Conservation (phyloP, 2,797 vertebrate species). For the Rousettus madagascariensis region DNA sequence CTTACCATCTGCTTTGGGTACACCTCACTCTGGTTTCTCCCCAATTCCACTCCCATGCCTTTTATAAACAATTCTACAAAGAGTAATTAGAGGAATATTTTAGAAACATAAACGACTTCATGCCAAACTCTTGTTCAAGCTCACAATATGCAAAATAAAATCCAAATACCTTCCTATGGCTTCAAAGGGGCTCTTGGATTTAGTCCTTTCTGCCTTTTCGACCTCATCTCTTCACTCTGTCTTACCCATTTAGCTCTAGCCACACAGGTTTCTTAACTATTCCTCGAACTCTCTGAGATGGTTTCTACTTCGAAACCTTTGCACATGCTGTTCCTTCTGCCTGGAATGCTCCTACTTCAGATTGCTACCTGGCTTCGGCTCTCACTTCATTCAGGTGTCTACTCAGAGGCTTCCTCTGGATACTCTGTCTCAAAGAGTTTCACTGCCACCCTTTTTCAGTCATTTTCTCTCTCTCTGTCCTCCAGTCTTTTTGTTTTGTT, state of each 20-base stretch:
- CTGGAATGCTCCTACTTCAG: not conserved
- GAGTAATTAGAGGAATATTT: conserved; percentile 28
- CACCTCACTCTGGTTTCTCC: not conserved
- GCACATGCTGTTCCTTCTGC: not conserved
- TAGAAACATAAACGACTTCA: not conserved
- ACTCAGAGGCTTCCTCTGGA: not conserved
- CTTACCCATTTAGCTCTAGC: not conserved
- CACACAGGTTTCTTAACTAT: not conserved
- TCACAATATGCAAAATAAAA: not conserved
- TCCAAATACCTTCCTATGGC: not conserved
- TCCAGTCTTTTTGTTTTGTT: not conserved
- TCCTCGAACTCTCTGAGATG: not conserved
- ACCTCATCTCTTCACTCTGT: not conserved
- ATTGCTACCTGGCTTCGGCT: not conserved
- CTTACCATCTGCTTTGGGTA: not conserved
- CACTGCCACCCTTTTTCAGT: not conserved
- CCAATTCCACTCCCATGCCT: not conserved
- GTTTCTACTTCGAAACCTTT: not conserved
- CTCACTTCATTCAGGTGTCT: not conserved
- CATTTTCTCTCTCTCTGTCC: not conserved
- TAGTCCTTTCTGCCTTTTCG: not conserved
- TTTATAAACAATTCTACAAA: conserved; percentile 3
- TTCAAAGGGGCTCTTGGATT: not conserved
- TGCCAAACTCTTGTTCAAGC: not conserved
- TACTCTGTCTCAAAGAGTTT: not conserved